Percentiles rank a stretch among this genome's conserved stretches.
Conservation (phyloP, 2,888 invertebrate genomes). For the Melanargia galathea region DNA sequence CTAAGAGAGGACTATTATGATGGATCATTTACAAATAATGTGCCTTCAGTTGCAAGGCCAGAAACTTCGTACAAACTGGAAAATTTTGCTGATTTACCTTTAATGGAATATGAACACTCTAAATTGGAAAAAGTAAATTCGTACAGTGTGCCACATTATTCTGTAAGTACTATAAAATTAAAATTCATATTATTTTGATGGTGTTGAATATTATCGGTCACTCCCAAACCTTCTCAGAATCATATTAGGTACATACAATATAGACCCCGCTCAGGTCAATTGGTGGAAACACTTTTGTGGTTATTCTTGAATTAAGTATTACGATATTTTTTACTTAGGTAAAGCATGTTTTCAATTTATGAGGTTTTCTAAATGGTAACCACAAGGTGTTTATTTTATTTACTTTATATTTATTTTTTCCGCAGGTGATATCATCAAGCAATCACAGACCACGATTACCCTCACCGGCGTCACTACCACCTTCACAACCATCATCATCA, state of each 20-base stretch:
- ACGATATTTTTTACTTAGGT: too few relatives aligned
- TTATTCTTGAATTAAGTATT: too few relatives aligned
- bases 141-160: conserved; percentile 74
- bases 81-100: conserved; percentile 65
- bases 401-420: not conserved
- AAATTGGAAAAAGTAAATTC: conserved; percentile 68
- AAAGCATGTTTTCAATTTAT: too few relatives aligned
- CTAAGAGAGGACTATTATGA: conserved; percentile 61
- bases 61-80: conserved; percentile 61
- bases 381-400: not conserved
- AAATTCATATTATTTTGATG: not conserved
- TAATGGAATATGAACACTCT: conserved; percentile 66
- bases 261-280: too few relatives aligned
- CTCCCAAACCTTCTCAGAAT: conserved; percentile 15
- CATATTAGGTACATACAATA: not conserved
- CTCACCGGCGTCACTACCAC: conserved; percentile 17
- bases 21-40: conserved; percentile 61
- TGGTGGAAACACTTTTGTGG: too few relatives aligned
- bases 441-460: conserved; percentile 37
- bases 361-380: not conserved
- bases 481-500: conserved; percentile 33
- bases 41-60: conserved; percentile 55
- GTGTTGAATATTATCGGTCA: not conserved
- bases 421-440: conserved; percentile 59
- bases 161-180: conserved; percentile 58